phyloP scores from a whole-genome alignment of 2,797 vertebrate genomes.

The Sciurus carolinensis region DNA sequence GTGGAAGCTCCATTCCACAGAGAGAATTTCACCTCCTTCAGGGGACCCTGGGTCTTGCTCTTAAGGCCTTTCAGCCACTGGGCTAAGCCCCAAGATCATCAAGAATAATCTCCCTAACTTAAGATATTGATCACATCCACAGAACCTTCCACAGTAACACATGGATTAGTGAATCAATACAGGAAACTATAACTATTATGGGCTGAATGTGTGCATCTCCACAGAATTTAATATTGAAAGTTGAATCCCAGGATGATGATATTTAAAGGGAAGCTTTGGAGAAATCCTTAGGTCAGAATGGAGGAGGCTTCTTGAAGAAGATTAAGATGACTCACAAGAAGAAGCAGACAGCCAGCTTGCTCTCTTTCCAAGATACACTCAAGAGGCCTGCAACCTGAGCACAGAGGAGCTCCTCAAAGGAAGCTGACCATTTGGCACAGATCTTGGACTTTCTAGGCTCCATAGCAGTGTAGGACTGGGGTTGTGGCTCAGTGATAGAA shows the following conservation, averaged over 20 bases:
- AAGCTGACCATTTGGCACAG: too few species aligned
- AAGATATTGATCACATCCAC: not conserved
- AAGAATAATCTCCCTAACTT: too few species aligned
- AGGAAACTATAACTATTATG: not conserved
- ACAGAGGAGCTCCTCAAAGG: too few species aligned
- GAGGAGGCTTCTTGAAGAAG: too few species aligned
- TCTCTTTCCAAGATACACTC: not conserved
- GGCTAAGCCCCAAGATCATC: not conserved
- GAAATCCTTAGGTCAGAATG: not conserved
- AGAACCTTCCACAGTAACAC: not conserved
- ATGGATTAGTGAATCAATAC: not conserved
- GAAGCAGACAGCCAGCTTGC: too few species aligned
- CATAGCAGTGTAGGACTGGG: not conserved
- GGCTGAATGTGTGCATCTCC: not conserved
- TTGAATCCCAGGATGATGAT: not conserved
- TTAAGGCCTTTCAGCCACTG: too few species aligned
- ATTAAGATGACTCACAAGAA: too few species aligned
- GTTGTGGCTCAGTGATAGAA: too few species aligned
- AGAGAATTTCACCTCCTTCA: too few species aligned
- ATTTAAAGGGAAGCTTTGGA: not conserved
- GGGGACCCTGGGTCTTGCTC: too few species aligned
- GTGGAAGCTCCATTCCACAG: too few species aligned
- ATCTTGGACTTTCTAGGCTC: not conserved
- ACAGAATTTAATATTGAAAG: not conserved
- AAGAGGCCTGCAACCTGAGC: too few species aligned